These are phyloP conservation scores for Tetramorium parvispinum DNA, from an alignment of 1,140 invertebrate genomes.

Conservation along the genomic window DNA sequence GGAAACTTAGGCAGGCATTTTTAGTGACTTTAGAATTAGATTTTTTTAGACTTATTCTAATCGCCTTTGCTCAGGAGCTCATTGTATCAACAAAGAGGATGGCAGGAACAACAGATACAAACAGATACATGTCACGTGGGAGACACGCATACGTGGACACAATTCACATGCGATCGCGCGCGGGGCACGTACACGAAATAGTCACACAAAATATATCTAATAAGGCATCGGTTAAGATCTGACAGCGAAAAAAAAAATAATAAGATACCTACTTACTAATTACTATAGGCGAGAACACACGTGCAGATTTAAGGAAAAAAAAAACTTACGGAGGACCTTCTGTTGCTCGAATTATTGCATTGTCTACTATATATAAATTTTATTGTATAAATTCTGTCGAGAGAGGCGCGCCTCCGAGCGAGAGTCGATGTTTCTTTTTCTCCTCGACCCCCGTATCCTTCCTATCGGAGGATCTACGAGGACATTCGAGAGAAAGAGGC, in stretches of 20 bases:
- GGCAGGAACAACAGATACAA: slow-evolving; percentile 31
- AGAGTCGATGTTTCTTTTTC: slow-evolving; percentile 69
- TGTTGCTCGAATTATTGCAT: slow-evolving; percentile 80
- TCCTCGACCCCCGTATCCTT: slow-evolving; percentile 36
- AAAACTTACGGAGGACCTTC: slow-evolving; percentile 73
- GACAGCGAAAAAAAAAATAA: slow-evolving; percentile 74
- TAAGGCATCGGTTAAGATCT: slow-evolving; percentile 78
- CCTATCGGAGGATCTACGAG: slow-evolving; percentile 8
- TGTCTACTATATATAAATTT: slow-evolving; percentile 79
- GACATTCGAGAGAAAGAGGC: not conserved
- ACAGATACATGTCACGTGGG: not conserved
- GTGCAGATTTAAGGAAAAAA: slow-evolving; percentile 60
- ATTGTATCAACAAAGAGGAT: slow-evolving; percentile 3
- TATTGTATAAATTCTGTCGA: slow-evolving; percentile 81
- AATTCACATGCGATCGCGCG: slow-evolving; percentile 16
- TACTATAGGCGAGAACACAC: slow-evolving; percentile 69
- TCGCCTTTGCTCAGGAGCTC: not conserved
- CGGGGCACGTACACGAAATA: slow-evolving; percentile 25
- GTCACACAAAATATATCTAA: slow-evolving; percentile 67
- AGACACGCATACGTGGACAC: slow-evolving; percentile 24
- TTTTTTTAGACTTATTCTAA: not conserved
- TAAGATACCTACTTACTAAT: slow-evolving; percentile 75
- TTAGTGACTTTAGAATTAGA: not conserved
- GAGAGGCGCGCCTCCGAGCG: slow-evolving; percentile 72
- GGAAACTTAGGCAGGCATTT: not conserved